Evolutionary conservation across 2,888 invertebrate genomes (phyloP), one percentile per base, ranked within the genome.

Genomic region (Dolichopus griseipennis): DNA sequence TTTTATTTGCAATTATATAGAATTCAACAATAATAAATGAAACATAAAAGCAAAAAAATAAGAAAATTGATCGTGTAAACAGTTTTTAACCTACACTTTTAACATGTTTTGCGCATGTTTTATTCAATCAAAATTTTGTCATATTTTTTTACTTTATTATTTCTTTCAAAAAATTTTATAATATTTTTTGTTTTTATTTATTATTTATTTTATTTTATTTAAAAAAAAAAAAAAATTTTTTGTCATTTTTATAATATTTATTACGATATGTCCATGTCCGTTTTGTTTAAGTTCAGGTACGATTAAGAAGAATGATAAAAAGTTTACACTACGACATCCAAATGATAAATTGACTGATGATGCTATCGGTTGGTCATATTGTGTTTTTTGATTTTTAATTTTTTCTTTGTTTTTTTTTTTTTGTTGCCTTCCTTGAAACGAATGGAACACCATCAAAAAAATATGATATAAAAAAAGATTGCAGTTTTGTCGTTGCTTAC

Each of bases 41-140:
- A n/a, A n/a, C n/a, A n/a, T n/a, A n/a, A n/a, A n/a, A n/a, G n/a
- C n/a, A n/a, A 18, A 41, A 41, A 41, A 52, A 52, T 18, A 52
- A 52, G 18, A 52, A 52, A 52, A 52, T n/a, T 52, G 52, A 52
- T 52, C 52, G 52, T 52, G 52, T 52, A 52, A 52, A 52, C 52
- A 52, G 52, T 52, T 52, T 52, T 52, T 52, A 52, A 52, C 52
- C 52, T 52, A 52, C 52, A 52, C 52, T 52, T 52, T 52, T 52
- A 52, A 52, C 52, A 52, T 52, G 52, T 52, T 52, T 52, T 52
- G 52, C 52, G 52, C 52, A 52, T 52, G 52, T 52, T 52, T 52
- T 52, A 52, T 52, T 52, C 52, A 52, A 52, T 52, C 52, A 52
- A 52, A 52, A 52, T 52, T 52, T 52, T 52, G 52, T 52, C 52